Evolutionary conservation across 1,140 invertebrate species (phyloP), one percentile per base, ranked within the genome.

Genomic region (Tetragonula clypearis): DNA sequence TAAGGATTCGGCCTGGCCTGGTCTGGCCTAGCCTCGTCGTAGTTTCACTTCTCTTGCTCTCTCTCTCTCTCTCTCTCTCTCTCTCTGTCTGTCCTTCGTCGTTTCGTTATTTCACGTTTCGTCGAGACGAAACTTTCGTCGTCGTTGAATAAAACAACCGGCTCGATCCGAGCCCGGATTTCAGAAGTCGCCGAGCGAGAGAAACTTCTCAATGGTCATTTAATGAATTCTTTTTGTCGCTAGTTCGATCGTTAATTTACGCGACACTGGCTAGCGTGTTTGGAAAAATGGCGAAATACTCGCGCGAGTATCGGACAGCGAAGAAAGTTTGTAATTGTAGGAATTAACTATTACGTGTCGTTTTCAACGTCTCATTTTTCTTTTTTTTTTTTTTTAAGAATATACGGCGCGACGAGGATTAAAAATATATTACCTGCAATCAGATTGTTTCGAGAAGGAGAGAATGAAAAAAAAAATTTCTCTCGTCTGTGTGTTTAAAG

Each of bases 121-220:
- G 41, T 41, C 26, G 41, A 65, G 41, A 41, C 14, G 41, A 60
- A 66, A 73, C 41, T 74, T 74, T 19, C n/a, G 11, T 21, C 30
- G 15, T 11, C 49, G 72, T n/a, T 4, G 23, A 30, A 26, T 53
- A 26, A 55, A n/a, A 56, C 53, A 55, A 74, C 11, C 21, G 9
- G 41, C 8, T 26, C 60, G 15, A 56, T 60, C 19, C 30, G 30
- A 30, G 1, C 19, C n/a, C 23, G 30, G 26, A 68, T 68, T 82
- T 66, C 1, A 49, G 12, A 73, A 30, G 79, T 87, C 71, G 23
- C 35, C 69, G 49, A 14, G 2, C 77, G 58, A 14, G 12, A 19
- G 53, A 21, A 84, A 87, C 53, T 56, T 78, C 35, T 78, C 75
- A 87, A 85, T 81, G 73, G 30, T 35, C 65, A 56, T 30, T 87